phyloP scores from a whole-genome alignment of 2,797 vertebrate species.

The Sebastes vulpes region DNA sequence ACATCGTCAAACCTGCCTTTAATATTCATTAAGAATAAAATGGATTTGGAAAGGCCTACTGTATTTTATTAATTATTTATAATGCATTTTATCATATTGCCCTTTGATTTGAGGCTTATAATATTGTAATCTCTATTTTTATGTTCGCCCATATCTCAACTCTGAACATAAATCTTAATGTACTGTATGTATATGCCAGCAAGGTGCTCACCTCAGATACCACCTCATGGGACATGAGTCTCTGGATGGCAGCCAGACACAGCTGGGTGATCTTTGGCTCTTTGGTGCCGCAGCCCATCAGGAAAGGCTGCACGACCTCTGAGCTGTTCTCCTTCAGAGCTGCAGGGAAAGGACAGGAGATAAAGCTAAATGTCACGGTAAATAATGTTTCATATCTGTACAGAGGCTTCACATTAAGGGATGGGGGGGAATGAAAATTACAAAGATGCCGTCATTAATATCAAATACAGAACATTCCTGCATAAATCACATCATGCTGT shows the following conservation, averaged over 20 bases:
- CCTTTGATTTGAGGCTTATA: not conserved
- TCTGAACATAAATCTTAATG: not conserved
- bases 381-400: not conserved
- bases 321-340: slow-evolving; percentile 98
- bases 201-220: slow-evolving; percentile 94
- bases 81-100: not conserved
- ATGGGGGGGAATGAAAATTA: not conserved
- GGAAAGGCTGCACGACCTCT: slow-evolving; percentile 97
- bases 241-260: slow-evolving; percentile 97
- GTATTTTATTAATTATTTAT: not conserved
- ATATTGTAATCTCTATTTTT: not conserved
- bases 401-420: not conserved
- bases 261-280: slow-evolving; percentile 99
- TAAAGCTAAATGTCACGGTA: not conserved
- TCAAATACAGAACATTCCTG: not conserved
- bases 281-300: slow-evolving; percentile 99
- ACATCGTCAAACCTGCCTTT: too few relatives aligned
- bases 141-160: not conserved
- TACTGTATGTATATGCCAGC: not conserved
- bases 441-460: not conserved
- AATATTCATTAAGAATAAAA: not conserved
- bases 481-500: not conserved
- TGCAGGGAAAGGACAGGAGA: slow-evolving; percentile 69
- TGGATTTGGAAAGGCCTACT: too few relatives aligned
- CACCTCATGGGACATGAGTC: slow-evolving; percentile 99